Percentiles rank a stretch among this genome's conserved stretches.
Conservation (phyloP, 1,140 invertebrate genomes). For the Drosophila athabasca region DNA sequence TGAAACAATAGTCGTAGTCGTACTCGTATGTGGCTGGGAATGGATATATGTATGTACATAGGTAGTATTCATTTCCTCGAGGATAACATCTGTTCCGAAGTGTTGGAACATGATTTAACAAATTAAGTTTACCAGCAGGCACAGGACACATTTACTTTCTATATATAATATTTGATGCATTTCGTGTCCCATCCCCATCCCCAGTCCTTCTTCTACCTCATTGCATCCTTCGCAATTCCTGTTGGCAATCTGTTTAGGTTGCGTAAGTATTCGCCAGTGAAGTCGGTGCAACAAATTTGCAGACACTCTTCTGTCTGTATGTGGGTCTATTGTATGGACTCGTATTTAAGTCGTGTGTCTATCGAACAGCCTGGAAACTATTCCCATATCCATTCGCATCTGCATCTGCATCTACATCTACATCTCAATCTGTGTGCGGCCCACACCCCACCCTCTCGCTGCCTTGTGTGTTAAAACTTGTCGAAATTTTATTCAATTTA, state of each 20-base stretch:
- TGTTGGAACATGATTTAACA: conserved; percentile 67
- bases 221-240: conserved; percentile 37
- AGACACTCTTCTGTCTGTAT: background rate
- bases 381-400: conserved; percentile 4
- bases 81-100: conserved; percentile 73
- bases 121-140: conserved; percentile 40
- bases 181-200: conserved; percentile 4
- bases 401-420: background rate
- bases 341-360: conserved; percentile 42
- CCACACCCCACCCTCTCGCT: conserved; percentile 16
- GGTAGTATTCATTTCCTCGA: conserved; percentile 62
- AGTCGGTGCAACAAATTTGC: conserved; percentile 35
- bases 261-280: conserved; percentile 67
- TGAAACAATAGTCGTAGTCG: too few species aligned
- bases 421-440: background rate
- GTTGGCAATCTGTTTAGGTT: conserved; percentile 71
- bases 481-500: conserved; percentile 81
- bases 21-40: too few species aligned
- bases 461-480: conserved; percentile 63
- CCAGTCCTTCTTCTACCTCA: background rate
- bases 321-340: background rate
- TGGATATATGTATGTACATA: too few species aligned
- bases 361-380: conserved; percentile 41
- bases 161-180: conserved; percentile 51
- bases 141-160: conserved; percentile 20